Evolutionary conservation across 2,888 invertebrate species (phyloP).

Genomic region (Melinaea menophilus): DNA sequence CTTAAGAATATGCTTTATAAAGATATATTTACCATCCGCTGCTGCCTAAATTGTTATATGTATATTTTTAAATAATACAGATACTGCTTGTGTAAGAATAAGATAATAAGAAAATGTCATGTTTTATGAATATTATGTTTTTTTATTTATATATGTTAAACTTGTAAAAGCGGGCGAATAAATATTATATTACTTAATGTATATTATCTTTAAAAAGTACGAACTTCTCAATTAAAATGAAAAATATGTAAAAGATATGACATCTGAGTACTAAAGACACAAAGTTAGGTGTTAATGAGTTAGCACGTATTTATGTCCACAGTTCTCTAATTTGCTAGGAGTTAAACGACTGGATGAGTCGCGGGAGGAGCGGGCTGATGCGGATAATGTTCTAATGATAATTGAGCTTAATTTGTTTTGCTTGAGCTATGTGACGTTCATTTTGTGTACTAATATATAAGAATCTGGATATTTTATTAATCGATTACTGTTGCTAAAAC

Average conservation of each 20-base stretch:
- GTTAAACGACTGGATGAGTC: conserved; percentile 22
- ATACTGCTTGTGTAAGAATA: too few relatives aligned
- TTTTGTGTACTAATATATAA: too few relatives aligned
- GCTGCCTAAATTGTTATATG: too few relatives aligned
- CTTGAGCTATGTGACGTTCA: too few relatives aligned
- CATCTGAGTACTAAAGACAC: background rate
- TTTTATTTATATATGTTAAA: too few relatives aligned
- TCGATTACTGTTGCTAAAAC: too few relatives aligned
- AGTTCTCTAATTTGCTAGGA: conserved; percentile 16
- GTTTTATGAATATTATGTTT: too few relatives aligned
- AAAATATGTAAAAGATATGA: background rate
- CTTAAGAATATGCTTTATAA: background rate
- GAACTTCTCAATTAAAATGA: background rate
- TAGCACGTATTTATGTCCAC: background rate
- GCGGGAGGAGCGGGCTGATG: conserved; percentile 14
- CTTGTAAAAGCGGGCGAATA: too few relatives aligned
- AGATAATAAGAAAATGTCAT: too few relatives aligned
- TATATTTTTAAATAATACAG: too few relatives aligned
- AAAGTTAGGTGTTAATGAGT: background rate
- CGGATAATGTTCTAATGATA: conserved; percentile 11
- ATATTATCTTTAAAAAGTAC: background rate
- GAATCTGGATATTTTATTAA: too few relatives aligned
- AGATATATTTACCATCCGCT: background rate
- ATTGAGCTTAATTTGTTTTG: conserved; percentile 10
- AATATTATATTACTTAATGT: too few relatives aligned